Conservation (phyloP, 2,888 invertebrate species). For the Drosophila colorata region DNA sequence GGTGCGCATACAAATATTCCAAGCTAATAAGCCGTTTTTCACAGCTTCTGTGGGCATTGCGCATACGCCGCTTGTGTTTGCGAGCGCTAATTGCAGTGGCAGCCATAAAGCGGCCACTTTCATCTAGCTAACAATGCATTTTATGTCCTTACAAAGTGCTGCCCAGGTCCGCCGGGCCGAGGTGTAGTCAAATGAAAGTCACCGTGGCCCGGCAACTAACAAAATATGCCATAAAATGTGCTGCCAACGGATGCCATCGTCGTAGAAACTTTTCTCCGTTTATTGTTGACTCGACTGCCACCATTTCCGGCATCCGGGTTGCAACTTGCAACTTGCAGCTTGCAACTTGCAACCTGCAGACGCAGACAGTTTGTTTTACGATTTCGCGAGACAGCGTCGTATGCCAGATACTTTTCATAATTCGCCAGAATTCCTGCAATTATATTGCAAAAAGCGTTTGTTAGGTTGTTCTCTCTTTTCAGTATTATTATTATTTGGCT, state of each 20-base stretch:
- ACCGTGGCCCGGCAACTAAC: slow-evolving; percentile 49
- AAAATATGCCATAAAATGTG: slow-evolving; percentile 65
- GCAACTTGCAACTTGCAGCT: slow-evolving; percentile 14
- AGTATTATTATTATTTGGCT: neutral
- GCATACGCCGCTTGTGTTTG: slow-evolving; percentile 58
- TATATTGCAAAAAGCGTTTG: slow-evolving; percentile 44
- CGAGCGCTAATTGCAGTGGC: slow-evolving; percentile 49
- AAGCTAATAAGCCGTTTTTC: slow-evolving; percentile 5
- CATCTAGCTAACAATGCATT: slow-evolving; percentile 47
- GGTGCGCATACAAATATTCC: slow-evolving; percentile 14
- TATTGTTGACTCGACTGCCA: slow-evolving; percentile 70
- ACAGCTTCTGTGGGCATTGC: slow-evolving; percentile 22
- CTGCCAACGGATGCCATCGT: slow-evolving; percentile 60
- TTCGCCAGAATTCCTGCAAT: slow-evolving; percentile 51
- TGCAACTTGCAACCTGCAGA: slow-evolving; percentile 14
- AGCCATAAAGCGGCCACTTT: slow-evolving; percentile 26
- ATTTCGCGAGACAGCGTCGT: slow-evolving; percentile 24
- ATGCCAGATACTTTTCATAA: slow-evolving; percentile 32
- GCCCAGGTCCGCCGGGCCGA: slow-evolving; percentile 38
- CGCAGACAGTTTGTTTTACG: slow-evolving; percentile 68
- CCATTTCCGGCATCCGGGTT: slow-evolving; percentile 63
- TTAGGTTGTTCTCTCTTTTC: neutral
- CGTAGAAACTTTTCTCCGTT: slow-evolving; percentile 65
- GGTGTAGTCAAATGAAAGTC: slow-evolving; percentile 61
- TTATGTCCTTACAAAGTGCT: slow-evolving; percentile 35